These are phyloP conservation scores for Speoplatyrhinus poulsoni DNA, from an alignment of 2,113 vertebrate genomes.

Conservation along the genomic window DNA sequence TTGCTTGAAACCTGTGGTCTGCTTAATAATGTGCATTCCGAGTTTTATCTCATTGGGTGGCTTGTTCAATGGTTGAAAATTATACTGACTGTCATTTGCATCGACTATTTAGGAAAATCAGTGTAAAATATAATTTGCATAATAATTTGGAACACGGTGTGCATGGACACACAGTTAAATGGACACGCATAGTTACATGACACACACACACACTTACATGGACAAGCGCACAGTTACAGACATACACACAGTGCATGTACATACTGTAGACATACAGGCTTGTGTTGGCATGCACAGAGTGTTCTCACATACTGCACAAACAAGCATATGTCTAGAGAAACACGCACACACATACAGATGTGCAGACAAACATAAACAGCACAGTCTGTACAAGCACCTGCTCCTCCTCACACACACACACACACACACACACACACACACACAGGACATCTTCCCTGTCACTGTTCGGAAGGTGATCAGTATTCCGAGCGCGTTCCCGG, in stretches of 20 bases:
- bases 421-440: slow-evolving; percentile 11
- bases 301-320: slow-evolving; percentile 24
- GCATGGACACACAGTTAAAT: not conserved
- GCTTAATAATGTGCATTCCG: too few relatives aligned
- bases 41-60: too few relatives aligned
- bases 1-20: too few relatives aligned
- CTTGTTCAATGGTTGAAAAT: too few relatives aligned
- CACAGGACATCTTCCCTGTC: slow-evolving; percentile 18
- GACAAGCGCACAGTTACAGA: slow-evolving; percentile 3
- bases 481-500: slow-evolving; percentile 63
- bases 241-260: slow-evolving; percentile 11
- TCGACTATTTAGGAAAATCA: too few relatives aligned
- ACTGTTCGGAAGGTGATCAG: slow-evolving; percentile 53
- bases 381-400: not conserved
- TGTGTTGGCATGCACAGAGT: not conserved
- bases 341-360: not conserved
- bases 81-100: too few relatives aligned
- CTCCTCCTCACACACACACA: not conserved
- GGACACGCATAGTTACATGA: not conserved
- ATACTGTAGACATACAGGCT: slow-evolving; percentile 17
- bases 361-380: not conserved
- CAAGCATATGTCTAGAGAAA: slow-evolving; percentile 10
- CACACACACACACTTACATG: slow-evolving; percentile 22
- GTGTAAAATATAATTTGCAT: too few relatives aligned
- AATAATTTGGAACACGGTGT: too few relatives aligned